phyloP scores from a whole-genome alignment of 1,140 invertebrate species.

The Mactra quadrangularis region DNA sequence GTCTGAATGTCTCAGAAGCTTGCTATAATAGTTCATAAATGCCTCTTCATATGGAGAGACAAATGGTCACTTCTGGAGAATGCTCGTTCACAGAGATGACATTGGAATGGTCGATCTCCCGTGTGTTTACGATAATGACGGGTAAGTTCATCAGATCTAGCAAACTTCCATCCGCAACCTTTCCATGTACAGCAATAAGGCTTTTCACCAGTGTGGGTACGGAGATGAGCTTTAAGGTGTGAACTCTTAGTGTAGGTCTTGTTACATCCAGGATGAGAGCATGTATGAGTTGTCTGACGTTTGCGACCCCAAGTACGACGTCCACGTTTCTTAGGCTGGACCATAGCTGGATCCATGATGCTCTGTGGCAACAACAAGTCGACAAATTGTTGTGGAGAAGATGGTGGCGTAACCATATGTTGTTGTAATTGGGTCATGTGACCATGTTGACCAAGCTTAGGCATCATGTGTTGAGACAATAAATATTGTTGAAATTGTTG shows the following conservation, averaged over 20 bases:
- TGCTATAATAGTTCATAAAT: slow-evolving; percentile 83
- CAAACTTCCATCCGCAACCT: slow-evolving; percentile 95
- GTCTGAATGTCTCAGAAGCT: background rate
- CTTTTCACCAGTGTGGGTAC: slow-evolving; percentile 86
- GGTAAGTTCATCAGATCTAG: slow-evolving; percentile 97
- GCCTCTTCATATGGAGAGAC: slow-evolving; percentile 98
- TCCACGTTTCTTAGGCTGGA: slow-evolving; percentile 82
- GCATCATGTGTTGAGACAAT: slow-evolving; percentile 69
- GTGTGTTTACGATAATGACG: slow-evolving; percentile 98
- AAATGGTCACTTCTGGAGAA: slow-evolving; percentile 98
- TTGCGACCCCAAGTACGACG: slow-evolving; percentile 85
- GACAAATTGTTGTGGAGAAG: slow-evolving; percentile 85
- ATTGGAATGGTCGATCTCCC: slow-evolving; percentile 98
- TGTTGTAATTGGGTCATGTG: slow-evolving; percentile 70
- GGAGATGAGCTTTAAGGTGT: slow-evolving; percentile 88
- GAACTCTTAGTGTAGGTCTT: slow-evolving; percentile 91
- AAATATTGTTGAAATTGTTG: slow-evolving; percentile 67
- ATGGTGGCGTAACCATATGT: slow-evolving; percentile 85
- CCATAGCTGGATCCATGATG: slow-evolving; percentile 64
- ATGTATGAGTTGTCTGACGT: slow-evolving; percentile 87
- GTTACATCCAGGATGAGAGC: slow-evolving; percentile 87
- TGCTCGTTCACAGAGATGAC: slow-evolving; percentile 94
- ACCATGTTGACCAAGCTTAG: slow-evolving; percentile 66
- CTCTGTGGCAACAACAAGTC: slow-evolving; percentile 81
- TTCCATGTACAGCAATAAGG: slow-evolving; percentile 93